phyloP scores from a whole-genome alignment of 2,888 invertebrate species.

The Leptogaster cylindrica region DNA sequence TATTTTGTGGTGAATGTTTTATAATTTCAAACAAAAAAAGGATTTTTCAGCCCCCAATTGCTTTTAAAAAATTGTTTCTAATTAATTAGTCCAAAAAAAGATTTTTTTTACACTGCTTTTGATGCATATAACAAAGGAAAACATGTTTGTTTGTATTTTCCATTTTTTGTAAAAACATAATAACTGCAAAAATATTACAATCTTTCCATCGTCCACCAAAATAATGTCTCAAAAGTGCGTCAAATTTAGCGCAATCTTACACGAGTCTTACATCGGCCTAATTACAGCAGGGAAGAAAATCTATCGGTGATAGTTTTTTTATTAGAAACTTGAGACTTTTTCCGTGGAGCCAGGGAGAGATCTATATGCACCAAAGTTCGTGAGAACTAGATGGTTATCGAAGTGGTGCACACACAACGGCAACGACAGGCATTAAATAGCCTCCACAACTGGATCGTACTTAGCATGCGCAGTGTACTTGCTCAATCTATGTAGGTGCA shows the following conservation, averaged over 20 bases:
- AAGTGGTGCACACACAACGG: constrained; percentile 41
- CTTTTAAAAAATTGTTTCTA: too few relatives aligned
- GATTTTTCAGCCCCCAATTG: too few relatives aligned
- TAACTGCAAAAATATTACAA: too few relatives aligned
- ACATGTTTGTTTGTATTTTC: too few relatives aligned
- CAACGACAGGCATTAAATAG: constrained; percentile 34
- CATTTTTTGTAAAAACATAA: too few relatives aligned
- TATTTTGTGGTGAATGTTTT: too few relatives aligned
- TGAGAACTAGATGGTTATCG: constrained; percentile 48
- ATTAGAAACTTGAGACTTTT: constrained; percentile 20
- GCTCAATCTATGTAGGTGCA: constrained; percentile 38
- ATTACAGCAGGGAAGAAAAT: not conserved
- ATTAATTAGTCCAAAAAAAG: too few relatives aligned
- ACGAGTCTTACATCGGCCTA: not conserved
- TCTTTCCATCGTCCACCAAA: too few relatives aligned
- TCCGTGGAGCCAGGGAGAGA: constrained; percentile 15
- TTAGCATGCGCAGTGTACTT: constrained; percentile 38
- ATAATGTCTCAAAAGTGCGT: too few relatives aligned
- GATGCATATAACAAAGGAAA: too few relatives aligned
- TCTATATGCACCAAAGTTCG: constrained; percentile 44
- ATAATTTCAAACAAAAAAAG: too few relatives aligned
- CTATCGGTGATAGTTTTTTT: not conserved
- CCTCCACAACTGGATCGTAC: constrained; percentile 34
- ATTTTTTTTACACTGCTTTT: too few relatives aligned
- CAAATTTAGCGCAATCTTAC: not conserved